Evolutionary conservation across 2,797 vertebrate species (phyloP).

Genomic region (Hephaestus fuliginosus): DNA sequence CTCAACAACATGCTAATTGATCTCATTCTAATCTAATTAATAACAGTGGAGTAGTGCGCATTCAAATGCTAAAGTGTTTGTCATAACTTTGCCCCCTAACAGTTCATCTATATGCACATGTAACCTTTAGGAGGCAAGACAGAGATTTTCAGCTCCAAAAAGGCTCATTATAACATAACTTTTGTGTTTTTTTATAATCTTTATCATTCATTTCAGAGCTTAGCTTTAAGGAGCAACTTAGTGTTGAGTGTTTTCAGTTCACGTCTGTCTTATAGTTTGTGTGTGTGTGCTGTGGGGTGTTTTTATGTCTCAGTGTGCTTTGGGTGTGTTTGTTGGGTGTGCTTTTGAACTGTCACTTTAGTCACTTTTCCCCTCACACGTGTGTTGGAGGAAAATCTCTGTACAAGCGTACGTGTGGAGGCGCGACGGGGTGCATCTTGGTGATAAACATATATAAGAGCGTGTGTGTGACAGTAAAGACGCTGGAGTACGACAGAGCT

Average conservation of each 20-base stretch:
- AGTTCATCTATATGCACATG: not conserved
- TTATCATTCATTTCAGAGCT: not conserved
- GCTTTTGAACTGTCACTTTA: conserved; percentile 4
- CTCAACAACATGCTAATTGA: too few species aligned
- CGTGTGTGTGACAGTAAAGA: not conserved
- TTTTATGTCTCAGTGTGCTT: conserved; percentile 12
- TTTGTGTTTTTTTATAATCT: not conserved
- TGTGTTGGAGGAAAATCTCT: conserved; percentile 20
- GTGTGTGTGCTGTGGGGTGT: conserved; percentile 7
- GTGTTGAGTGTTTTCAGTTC: conserved; percentile 10
- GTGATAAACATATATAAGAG: conserved; percentile 50
- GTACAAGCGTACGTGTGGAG: conserved; percentile 4
- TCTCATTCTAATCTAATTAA: not conserved
- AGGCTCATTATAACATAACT: not conserved
- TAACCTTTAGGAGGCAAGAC: not conserved
- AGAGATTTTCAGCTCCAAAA: not conserved
- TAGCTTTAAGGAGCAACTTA: not conserved
- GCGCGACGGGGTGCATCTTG: conserved; percentile 42
- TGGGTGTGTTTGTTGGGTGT: conserved; percentile 2
- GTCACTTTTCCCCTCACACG: conserved; percentile 27
- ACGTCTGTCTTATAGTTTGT: not conserved
- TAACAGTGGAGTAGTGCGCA: too few species aligned
- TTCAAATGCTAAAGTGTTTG: not conserved
- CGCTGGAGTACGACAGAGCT: too few species aligned
- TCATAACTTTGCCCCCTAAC: not conserved